Conservation (phyloP, 1,140 invertebrate genomes). For the Cydia strobilella region DNA sequence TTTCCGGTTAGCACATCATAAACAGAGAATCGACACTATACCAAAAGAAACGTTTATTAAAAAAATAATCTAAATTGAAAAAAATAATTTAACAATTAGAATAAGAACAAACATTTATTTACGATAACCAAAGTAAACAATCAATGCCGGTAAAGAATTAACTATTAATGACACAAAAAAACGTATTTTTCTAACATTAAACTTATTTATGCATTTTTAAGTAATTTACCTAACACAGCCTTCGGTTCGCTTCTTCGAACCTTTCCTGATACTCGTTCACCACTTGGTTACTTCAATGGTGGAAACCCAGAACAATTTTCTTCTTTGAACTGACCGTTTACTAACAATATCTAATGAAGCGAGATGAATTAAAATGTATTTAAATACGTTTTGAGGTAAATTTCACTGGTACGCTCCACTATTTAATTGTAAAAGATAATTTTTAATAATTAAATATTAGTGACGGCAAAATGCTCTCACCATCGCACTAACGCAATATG, state of each 20-base stretch:
- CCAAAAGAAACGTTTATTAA: neutral
- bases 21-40: neutral
- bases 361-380: neutral
- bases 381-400: neutral
- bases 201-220: neutral
- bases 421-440: slow-evolving; percentile 35
- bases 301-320: slow-evolving; percentile 50
- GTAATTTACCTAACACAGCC: slow-evolving; percentile 47
- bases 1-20: neutral
- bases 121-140: slow-evolving; percentile 55
- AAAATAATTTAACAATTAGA: neutral
- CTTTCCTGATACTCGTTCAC: slow-evolving; percentile 62
- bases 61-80: neutral
- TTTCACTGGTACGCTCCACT: slow-evolving; percentile 11
- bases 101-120: slow-evolving; percentile 30
- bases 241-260: slow-evolving; percentile 52
- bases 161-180: slow-evolving; percentile 30
- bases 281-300: slow-evolving; percentile 68
- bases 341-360: slow-evolving; percentile 32
- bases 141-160: slow-evolving; percentile 50
- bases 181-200: neutral
- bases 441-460: slow-evolving; percentile 53
- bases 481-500: slow-evolving; percentile 66
- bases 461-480: slow-evolving; percentile 55
- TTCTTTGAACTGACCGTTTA: slow-evolving; percentile 34